A percentile compares a stretch with the other conserved stretches of the same genome.
phyloP scores from a whole-genome alignment of 1,140 invertebrate species.

The Octopus bimaculoides region DNA sequence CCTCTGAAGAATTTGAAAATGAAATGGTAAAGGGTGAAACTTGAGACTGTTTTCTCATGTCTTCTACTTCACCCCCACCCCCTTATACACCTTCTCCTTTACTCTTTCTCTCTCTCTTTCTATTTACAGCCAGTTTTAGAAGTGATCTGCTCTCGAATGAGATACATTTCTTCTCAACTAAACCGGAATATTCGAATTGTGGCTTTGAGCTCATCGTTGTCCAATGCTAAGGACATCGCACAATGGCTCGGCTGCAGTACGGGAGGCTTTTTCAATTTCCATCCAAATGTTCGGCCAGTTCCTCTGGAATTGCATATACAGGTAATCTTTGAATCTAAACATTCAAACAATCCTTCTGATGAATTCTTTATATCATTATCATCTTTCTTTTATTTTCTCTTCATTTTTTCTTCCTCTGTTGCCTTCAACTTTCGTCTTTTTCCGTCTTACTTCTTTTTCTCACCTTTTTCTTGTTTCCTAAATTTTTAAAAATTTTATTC shows the following conservation, averaged over 20 bases:
- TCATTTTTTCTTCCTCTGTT: background rate
- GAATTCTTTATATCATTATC: background rate
- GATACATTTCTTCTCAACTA: conserved; percentile 96
- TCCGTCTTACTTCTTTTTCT: too few relatives aligned
- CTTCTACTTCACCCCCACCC: too few relatives aligned
- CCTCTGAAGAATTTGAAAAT: too few relatives aligned
- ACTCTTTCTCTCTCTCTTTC: background rate
- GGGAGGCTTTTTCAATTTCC: conserved; percentile 96
- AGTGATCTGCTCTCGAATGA: conserved; percentile 94
- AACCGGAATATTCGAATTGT: conserved; percentile 89
- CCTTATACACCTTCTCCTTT: background rate
- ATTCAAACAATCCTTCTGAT: too few relatives aligned
- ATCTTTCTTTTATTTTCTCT: background rate
- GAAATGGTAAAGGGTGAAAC: too few relatives aligned
- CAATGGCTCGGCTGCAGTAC: conserved; percentile 95
- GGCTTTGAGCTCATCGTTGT: conserved; percentile 89
- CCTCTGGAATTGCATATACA: conserved; percentile 94
- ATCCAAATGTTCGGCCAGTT: conserved; percentile 93
- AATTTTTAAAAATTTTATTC: too few relatives aligned
- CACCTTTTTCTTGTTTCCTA: too few relatives aligned
- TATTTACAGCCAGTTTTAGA: conserved; percentile 78
- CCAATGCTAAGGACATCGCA: conserved; percentile 91
- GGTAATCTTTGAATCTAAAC: conserved; percentile 33
- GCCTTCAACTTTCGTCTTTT: too few relatives aligned
- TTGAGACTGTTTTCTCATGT: too few relatives aligned